Conservation (phyloP, 2,797 vertebrate species). For the Pangasius sanitwongsei region DNA sequence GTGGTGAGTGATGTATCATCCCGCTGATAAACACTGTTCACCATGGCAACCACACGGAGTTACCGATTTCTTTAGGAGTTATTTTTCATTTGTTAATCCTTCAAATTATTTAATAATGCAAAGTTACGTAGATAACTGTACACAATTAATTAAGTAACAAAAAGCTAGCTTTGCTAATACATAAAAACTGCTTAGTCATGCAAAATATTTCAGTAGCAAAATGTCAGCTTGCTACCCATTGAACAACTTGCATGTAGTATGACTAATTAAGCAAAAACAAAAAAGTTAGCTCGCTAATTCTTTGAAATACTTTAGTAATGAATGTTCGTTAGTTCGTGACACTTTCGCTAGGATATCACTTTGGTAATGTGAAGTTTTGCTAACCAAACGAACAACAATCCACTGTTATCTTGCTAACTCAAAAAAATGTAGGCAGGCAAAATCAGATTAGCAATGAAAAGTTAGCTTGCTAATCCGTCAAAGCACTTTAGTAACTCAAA, state of each 20-base stretch:
- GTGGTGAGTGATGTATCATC: neutral
- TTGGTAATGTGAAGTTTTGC: neutral
- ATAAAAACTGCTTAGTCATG: neutral
- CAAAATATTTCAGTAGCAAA: neutral
- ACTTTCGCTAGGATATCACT: neutral
- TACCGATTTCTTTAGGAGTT: neutral
- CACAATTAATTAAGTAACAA: neutral
- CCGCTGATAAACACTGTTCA: neutral
- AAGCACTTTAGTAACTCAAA: no score
- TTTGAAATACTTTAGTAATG: neutral
- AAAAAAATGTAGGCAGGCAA: neutral
- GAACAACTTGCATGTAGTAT: neutral
- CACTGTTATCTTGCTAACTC: neutral
- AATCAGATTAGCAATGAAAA: neutral
- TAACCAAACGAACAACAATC: neutral
- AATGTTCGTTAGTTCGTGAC: neutral
- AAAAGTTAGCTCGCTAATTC: neutral
- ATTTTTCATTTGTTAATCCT: neutral
- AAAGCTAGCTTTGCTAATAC: neutral
- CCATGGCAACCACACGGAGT: neutral
- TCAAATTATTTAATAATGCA: no score
- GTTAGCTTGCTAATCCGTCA: neutral
- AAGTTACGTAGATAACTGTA: neutral
- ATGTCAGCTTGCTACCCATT: neutral
- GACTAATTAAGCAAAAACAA: neutral